These are phyloP conservation scores for Spatula clypeata DNA, from an alignment of 2,797 vertebrate genomes.

Conservation along the genomic window DNA sequence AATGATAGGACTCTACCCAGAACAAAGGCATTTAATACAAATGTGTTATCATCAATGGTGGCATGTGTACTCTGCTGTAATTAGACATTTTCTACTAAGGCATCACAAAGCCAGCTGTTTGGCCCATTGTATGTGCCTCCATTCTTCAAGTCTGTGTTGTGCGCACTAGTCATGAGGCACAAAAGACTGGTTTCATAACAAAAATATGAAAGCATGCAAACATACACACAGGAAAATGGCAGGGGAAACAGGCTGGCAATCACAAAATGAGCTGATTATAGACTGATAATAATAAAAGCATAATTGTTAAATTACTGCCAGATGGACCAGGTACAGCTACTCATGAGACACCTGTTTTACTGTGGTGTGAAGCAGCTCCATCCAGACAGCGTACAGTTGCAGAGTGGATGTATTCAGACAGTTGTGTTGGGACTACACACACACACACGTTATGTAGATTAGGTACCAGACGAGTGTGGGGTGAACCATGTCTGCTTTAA, in stretches of 20 bases:
- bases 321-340: slow-evolving; percentile 50
- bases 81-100: slow-evolving; percentile 68
- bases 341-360: slow-evolving; percentile 30
- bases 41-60: slow-evolving; percentile 62
- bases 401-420: neutral
- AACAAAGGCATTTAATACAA: slow-evolving; percentile 75
- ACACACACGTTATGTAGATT: neutral
- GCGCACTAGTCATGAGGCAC: neutral
- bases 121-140: slow-evolving; percentile 30
- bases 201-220: slow-evolving; percentile 34
- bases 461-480: neutral
- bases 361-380: neutral
- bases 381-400: neutral
- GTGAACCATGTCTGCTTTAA: neutral
- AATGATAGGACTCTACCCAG: slow-evolving; percentile 63
- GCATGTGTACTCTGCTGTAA: slow-evolving; percentile 59
- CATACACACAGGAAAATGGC: neutral
- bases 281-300: slow-evolving; percentile 39
- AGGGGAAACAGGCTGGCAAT: slow-evolving; percentile 3
- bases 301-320: slow-evolving; percentile 31
- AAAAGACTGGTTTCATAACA: slow-evolving; percentile 36
- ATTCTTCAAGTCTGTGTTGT: slow-evolving; percentile 35
- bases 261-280: slow-evolving; percentile 41
- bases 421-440: neutral
- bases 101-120: slow-evolving; percentile 74